Evolutionary conservation across 2,797 vertebrate species (phyloP).

Genomic region (Acridotheres tristis): DNA sequence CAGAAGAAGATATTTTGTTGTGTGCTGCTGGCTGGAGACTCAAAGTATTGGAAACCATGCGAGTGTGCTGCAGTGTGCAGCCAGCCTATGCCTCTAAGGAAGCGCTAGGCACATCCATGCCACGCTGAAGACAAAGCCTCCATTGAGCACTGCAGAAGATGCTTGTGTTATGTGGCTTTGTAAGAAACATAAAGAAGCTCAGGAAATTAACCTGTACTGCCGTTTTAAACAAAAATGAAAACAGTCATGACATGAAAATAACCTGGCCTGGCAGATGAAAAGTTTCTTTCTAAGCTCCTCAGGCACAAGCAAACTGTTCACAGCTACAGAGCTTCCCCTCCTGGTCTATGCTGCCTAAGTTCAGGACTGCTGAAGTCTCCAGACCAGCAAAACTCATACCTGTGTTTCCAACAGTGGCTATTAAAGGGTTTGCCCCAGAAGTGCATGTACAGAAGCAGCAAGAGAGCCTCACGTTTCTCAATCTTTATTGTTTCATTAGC

Average conservation of each 20-base stretch:
- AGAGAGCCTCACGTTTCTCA: background rate
- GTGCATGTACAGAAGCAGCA: background rate
- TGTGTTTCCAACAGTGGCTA: background rate
- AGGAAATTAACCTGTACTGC: background rate
- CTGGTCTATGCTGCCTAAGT: fast-evolving
- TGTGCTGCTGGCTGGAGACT: background rate
- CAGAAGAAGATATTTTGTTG: constrained; percentile 24
- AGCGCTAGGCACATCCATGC: background rate
- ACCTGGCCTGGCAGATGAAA: background rate
- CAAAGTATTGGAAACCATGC: background rate
- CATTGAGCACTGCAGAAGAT: background rate
- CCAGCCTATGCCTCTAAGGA: background rate
- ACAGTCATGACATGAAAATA: background rate
- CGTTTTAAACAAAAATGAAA: background rate
- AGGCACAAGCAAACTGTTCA: background rate
- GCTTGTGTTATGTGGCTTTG: background rate
- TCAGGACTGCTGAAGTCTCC: background rate
- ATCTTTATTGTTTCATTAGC: background rate
- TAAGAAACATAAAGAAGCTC: background rate
- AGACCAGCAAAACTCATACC: background rate
- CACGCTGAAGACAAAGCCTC: background rate
- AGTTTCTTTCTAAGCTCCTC: background rate
- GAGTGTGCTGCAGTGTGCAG: background rate
- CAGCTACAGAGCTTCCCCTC: background rate
- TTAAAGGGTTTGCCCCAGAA: background rate